phyloP scores from a whole-genome alignment of 2,113 vertebrate species.

The Poicephalus gulielmi region DNA sequence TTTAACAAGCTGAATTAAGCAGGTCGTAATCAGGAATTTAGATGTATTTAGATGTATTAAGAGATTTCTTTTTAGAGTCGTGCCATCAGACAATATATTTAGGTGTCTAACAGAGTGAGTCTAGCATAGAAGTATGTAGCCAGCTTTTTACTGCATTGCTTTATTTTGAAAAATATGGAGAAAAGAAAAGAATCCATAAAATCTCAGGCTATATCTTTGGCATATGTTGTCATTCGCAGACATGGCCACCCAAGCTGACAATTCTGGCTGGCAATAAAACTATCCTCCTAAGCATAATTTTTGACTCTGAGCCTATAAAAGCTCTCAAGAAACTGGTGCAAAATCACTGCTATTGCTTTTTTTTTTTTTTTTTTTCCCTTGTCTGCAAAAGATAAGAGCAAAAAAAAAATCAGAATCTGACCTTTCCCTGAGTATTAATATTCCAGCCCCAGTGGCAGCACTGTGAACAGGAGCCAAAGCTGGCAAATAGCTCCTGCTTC shows the following conservation, averaged over 20 bases:
- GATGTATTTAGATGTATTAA: constrained; percentile 41
- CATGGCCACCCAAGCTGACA: background rate
- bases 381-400: background rate
- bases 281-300: background rate
- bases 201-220: background rate
- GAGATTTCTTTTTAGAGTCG: constrained; percentile 10
- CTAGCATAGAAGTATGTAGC: background rate
- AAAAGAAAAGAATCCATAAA: background rate
- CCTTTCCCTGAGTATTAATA: background rate
- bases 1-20: constrained; percentile 45
- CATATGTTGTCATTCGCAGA: background rate
- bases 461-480: background rate
- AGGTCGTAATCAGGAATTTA: background rate
- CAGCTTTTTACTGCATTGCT: background rate
- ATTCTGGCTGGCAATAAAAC: background rate
- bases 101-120: background rate
- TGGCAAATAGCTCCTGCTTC: background rate
- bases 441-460: background rate
- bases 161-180: background rate
- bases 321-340: background rate
- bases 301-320: background rate
- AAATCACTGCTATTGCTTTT: background rate
- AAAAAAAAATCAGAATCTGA: background rate
- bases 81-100: background rate
- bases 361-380: too few species aligned